Conservation (phyloP, 2,797 vertebrate species). For the Microctenopoma steveboyesi region DNA sequence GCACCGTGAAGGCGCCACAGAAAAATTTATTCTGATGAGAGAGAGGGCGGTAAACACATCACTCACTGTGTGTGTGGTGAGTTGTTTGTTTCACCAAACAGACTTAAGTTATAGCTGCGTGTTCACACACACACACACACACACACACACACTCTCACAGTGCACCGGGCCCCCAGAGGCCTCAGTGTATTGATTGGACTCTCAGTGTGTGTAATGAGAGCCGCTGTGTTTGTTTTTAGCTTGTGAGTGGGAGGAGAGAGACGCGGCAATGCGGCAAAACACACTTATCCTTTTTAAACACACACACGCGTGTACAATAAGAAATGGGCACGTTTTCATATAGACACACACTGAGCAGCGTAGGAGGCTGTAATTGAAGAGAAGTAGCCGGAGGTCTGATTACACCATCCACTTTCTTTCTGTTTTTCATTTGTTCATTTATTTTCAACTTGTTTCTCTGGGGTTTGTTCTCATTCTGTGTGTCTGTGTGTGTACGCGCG, state of each 20-base stretch:
- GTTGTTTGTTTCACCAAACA: slow-evolving; percentile 22
- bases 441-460: background rate
- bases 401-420: slow-evolving; percentile 16
- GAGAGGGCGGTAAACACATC: background rate
- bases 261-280: slow-evolving; percentile 66
- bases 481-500: background rate
- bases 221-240: slow-evolving; percentile 71
- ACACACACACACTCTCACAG: slow-evolving; percentile 17
- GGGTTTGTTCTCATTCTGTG: background rate
- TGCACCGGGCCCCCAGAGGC: slow-evolving; percentile 47
- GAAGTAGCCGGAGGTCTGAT: slow-evolving; percentile 49
- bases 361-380: slow-evolving; percentile 55
- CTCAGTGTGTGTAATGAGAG: slow-evolving; percentile 69
- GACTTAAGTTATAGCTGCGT: slow-evolving; percentile 12
- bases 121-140: slow-evolving; percentile 17
- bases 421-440: background rate
- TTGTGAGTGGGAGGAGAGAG: slow-evolving; percentile 67
- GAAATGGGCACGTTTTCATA: slow-evolving; percentile 40
- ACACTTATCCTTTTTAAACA: slow-evolving; percentile 16
- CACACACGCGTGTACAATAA: slow-evolving; percentile 16
- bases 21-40: too few relatives aligned
- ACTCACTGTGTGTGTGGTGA: background rate
- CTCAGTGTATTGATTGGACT: slow-evolving; percentile 60
- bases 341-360: slow-evolving; percentile 29
- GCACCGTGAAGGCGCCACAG: too few relatives aligned